phyloP scores from a whole-genome alignment of 2,888 invertebrate species.

The Hydraecia micacea region DNA sequence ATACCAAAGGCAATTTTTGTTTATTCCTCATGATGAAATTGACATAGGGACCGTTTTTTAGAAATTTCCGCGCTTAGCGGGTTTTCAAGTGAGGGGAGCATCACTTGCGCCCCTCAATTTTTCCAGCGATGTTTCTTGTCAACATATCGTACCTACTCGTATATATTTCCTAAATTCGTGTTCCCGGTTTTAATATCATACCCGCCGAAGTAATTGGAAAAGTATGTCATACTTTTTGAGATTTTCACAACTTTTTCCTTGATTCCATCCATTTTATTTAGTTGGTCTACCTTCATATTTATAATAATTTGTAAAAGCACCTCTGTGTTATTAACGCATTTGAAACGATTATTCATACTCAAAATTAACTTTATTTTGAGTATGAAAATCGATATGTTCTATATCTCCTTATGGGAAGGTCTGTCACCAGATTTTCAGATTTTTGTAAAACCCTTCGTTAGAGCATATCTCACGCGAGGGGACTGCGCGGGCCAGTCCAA shows the following conservation, averaged over 20 bases:
- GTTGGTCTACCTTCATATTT: no score
- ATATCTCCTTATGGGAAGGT: no score
- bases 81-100: not conserved
- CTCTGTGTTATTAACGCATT: no score
- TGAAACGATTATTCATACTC: no score
- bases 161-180: not conserved
- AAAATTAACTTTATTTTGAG: no score
- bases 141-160: no score
- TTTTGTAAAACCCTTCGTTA: no score
- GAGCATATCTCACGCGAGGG: no score
- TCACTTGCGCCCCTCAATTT: not conserved
- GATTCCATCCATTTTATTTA: not conserved
- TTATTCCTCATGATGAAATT: slow-evolving; percentile 38
- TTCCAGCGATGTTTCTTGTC: not conserved
- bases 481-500: no score
- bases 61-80: not conserved
- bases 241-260: not conserved
- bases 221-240: not conserved
- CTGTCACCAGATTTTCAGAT: no score
- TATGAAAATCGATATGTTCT: no score
- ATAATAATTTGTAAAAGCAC: no score
- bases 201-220: not conserved
- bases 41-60: slow-evolving; percentile 1
- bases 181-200: not conserved
- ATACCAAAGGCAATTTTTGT: slow-evolving; percentile 54